Percentiles rank a stretch among this genome's conserved stretches.
These are phyloP conservation scores for Amyelois transitella DNA, from an alignment of 1,140 invertebrate genomes.

Conservation along the genomic window DNA sequence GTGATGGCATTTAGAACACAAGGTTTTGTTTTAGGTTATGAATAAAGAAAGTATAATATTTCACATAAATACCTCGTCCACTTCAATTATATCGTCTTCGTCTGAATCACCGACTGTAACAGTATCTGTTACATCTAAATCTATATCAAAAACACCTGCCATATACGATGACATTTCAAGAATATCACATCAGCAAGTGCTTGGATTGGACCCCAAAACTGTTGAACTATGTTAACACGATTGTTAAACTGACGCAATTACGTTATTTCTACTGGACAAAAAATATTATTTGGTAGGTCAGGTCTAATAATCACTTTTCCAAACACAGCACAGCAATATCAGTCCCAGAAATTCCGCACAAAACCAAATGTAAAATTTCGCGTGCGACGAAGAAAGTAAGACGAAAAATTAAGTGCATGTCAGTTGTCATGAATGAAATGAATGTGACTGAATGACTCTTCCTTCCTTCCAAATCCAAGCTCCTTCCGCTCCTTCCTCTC, in stretches of 20 bases:
- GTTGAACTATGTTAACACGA: conserved; percentile 16
- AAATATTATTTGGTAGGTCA: background rate
- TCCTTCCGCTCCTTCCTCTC: too few species aligned
- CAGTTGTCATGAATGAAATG: too few species aligned
- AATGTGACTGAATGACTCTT: too few species aligned
- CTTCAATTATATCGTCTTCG: conserved; percentile 90
- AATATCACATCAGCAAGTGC: conserved; percentile 65
- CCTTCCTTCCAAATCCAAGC: too few species aligned
- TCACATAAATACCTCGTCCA: conserved; percentile 80
- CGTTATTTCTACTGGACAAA: too few species aligned
- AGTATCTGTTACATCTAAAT: conserved; percentile 81
- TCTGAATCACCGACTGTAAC: conserved; percentile 83
- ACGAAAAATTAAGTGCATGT: too few species aligned
- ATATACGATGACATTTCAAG: conserved; percentile 77
- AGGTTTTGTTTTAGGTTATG: conserved; percentile 42
- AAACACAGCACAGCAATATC: background rate
- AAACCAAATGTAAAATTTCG: background rate
- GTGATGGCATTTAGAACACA: background rate
- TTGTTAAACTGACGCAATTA: conserved; percentile 14
- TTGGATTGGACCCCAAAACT: background rate
- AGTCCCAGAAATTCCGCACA: background rate
- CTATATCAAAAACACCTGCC: conserved; percentile 92
- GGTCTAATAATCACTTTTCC: background rate
- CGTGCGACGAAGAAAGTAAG: too few species aligned
- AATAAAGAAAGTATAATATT: background rate